Percentiles rank a stretch among this genome's conserved stretches.
These are phyloP conservation scores for Ardeotis arabs DNA, from an alignment of 2,113 vertebrate species.

Conservation along the genomic window DNA sequence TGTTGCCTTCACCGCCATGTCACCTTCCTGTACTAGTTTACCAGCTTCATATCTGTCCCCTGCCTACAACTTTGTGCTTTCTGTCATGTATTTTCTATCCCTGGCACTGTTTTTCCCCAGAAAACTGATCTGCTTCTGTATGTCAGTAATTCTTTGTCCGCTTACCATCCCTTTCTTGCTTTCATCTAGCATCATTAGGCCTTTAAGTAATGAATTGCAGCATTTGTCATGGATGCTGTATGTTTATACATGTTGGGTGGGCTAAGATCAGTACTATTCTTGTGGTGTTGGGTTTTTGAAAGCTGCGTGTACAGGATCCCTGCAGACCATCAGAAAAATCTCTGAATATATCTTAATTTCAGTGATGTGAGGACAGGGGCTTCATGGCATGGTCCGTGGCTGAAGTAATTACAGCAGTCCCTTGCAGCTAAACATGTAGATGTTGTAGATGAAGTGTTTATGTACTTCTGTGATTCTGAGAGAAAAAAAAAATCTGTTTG, in stretches of 20 bases:
- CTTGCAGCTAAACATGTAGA: neutral
- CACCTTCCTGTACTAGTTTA: neutral
- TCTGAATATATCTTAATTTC: neutral
- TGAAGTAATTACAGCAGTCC: neutral
- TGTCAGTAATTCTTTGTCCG: neutral
- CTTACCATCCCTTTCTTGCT: neutral
- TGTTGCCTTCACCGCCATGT: neutral
- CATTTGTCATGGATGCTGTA: neutral
- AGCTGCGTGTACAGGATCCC: neutral
- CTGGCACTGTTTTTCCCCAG: neutral
- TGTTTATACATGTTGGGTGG: neutral
- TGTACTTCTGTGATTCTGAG: neutral
- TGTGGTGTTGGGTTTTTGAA: neutral
- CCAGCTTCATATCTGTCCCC: neutral
- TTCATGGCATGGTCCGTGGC: neutral
- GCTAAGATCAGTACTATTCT: neutral
- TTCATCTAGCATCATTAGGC: neutral
- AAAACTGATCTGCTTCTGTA: neutral
- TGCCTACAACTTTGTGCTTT: neutral
- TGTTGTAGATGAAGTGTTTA: neutral
- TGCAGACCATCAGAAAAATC: neutral
- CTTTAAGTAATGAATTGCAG: neutral
- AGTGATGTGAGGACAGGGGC: neutral
- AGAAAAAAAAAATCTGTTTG: neutral
- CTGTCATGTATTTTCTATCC: neutral